phyloP scores from a whole-genome alignment of 2,888 invertebrate genomes.

The Amiota minor region DNA sequence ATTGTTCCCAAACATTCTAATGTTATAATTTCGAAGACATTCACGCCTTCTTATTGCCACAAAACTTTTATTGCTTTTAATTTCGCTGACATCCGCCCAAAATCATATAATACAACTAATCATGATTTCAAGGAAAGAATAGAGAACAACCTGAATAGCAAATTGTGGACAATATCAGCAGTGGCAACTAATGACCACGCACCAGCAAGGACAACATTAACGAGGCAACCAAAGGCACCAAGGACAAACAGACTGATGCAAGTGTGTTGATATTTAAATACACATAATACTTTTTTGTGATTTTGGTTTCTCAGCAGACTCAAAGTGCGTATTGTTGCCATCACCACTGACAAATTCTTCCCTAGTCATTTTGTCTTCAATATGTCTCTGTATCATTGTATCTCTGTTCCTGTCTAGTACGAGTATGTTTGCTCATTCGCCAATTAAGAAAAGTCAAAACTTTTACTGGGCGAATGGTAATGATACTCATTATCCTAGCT shows the following conservation, averaged over 20 bases:
- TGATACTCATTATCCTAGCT: conserved; percentile 62
- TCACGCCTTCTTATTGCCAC: conserved; percentile 23
- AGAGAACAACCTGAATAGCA: neutral
- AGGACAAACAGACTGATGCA: neutral
- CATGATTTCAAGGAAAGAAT: neutral
- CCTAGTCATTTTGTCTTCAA: neutral
- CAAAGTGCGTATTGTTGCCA: neutral
- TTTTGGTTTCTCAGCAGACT: conserved; percentile 3
- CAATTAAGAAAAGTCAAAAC: conserved; percentile 39
- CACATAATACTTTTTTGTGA: neutral
- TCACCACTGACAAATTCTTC: neutral
- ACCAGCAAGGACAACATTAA: conserved; percentile 19
- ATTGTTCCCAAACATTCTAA: neutral
- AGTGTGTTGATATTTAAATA: neutral
- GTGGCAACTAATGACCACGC: conserved; percentile 44
- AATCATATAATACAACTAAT: neutral
- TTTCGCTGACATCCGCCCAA: conserved; percentile 1
- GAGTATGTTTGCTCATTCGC: too few relatives aligned
- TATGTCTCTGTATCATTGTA: too few relatives aligned
- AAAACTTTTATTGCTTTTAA: conserved; percentile 26
- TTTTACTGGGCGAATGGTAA: conserved; percentile 55
- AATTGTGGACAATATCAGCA: conserved; percentile 27
- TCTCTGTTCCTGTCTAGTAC: too few relatives aligned
- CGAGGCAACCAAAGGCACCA: neutral
- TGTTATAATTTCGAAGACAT: conserved; percentile 8